These are phyloP conservation scores for Tychaedon coryphoeus DNA, from an alignment of 2,113 vertebrate species.

Conservation along the genomic window DNA sequence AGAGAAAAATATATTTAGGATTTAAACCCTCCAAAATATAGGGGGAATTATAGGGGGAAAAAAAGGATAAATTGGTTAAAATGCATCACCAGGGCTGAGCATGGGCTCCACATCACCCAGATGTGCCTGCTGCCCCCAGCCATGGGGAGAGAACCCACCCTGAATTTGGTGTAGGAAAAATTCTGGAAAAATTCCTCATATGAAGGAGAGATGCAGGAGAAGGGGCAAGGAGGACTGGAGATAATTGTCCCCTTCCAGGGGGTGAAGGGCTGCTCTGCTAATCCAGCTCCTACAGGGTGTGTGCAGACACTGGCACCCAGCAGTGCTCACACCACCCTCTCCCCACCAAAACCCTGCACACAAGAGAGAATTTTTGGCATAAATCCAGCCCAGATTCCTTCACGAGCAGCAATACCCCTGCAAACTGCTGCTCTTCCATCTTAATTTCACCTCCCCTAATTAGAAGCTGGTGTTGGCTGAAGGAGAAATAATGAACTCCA, in stretches of 20 bases:
- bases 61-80: neutral
- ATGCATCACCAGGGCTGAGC: neutral
- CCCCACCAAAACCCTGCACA: neutral
- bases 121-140: neutral
- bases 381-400: neutral
- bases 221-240: neutral
- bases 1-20: neutral
- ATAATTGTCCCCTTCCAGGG: neutral
- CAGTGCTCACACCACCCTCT: neutral
- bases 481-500: neutral
- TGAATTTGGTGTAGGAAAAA: accelerated
- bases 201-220: neutral
- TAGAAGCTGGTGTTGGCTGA: neutral
- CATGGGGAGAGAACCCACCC: neutral
- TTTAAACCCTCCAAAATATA: accelerated
- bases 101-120: accelerated
- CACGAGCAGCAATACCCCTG: neutral
- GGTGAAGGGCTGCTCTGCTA: accelerated
- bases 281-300: neutral
- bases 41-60: accelerated
- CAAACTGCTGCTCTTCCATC: conserved; percentile 4
- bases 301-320: neutral
- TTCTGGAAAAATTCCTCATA: neutral
- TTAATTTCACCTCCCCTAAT: conserved; percentile 4
- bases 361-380: neutral